phyloP scores from a whole-genome alignment of 2,113 vertebrate species.

The Psittacara wagleri region DNA sequence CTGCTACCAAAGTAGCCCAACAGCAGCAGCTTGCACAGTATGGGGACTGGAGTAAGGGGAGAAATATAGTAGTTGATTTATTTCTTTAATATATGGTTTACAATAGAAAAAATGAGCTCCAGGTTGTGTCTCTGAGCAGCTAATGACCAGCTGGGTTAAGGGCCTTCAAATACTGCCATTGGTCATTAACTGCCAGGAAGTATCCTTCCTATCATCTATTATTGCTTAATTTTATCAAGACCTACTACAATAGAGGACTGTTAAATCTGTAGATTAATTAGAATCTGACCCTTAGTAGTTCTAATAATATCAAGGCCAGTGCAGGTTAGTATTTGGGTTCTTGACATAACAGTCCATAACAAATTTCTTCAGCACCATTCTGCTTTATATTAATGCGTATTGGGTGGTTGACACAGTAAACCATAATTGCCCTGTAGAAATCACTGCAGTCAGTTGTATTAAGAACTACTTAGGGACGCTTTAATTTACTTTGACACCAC shows the following conservation, averaged over 20 bases:
- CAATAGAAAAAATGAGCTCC: conserved; percentile 49
- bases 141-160: conserved; percentile 55
- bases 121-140: conserved; percentile 31
- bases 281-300: conserved; percentile 45
- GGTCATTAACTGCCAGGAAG: conserved; percentile 44
- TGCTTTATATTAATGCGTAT: conserved; percentile 40
- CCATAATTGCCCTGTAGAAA: conserved; percentile 38
- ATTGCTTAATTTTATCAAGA: conserved; percentile 57
- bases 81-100: conserved; percentile 41
- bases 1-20: neutral
- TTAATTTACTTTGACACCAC: conserved; percentile 45
- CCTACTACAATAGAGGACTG: conserved; percentile 2
- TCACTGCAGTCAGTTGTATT: conserved; percentile 31
- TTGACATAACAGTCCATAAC: conserved; percentile 17
- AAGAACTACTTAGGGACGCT: conserved; percentile 33
- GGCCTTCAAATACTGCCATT: neutral
- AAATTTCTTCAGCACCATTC: conserved; percentile 18
- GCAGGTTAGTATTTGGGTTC: conserved; percentile 12
- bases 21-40: neutral
- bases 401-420: conserved; percentile 47
- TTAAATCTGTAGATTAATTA: conserved; percentile 48
- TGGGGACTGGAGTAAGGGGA: neutral
- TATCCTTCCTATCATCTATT: conserved; percentile 50
- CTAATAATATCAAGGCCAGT: conserved; percentile 24
- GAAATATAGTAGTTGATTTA: conserved; percentile 12